Conservation (phyloP, 2,797 vertebrate genomes). For the Mareca penelope region DNA sequence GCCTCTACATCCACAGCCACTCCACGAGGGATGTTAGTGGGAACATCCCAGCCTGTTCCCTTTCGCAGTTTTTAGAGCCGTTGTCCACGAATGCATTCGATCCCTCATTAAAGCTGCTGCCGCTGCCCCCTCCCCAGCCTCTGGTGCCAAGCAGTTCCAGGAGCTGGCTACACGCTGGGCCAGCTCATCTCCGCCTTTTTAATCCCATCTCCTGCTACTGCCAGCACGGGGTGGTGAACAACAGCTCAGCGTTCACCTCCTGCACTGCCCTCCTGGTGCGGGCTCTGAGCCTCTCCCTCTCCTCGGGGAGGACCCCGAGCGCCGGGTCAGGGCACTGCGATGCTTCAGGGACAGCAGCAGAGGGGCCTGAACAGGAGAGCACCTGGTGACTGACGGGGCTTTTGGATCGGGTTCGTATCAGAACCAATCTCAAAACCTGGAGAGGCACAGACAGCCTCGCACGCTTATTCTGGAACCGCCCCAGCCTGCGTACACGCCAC, state of each 20-base stretch:
- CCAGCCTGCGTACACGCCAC: fast-evolving
- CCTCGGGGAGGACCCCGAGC: background rate
- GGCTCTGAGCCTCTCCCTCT: background rate
- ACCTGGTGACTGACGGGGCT: background rate
- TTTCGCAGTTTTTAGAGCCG: background rate
- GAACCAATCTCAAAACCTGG: background rate
- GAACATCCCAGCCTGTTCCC: background rate
- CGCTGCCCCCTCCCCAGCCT: conserved; percentile 6
- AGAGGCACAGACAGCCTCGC: background rate
- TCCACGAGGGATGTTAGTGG: background rate
- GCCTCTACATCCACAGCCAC: background rate
- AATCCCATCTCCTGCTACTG: background rate
- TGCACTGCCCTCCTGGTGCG: background rate
- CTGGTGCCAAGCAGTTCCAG: background rate
- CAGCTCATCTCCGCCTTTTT: background rate
- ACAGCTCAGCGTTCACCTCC: background rate
- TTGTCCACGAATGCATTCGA: background rate
- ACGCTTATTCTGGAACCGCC: background rate
- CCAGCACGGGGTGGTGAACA: background rate
- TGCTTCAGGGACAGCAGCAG: conserved; percentile 27
- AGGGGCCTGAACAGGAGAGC: background rate
- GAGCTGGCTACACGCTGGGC: background rate
- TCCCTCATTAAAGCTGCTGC: conserved; percentile 19
- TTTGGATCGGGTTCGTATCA: background rate
- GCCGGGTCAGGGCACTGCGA: background rate